Conservation (phyloP, 2,797 vertebrate genomes). For the Enoplosus armatus region DNA sequence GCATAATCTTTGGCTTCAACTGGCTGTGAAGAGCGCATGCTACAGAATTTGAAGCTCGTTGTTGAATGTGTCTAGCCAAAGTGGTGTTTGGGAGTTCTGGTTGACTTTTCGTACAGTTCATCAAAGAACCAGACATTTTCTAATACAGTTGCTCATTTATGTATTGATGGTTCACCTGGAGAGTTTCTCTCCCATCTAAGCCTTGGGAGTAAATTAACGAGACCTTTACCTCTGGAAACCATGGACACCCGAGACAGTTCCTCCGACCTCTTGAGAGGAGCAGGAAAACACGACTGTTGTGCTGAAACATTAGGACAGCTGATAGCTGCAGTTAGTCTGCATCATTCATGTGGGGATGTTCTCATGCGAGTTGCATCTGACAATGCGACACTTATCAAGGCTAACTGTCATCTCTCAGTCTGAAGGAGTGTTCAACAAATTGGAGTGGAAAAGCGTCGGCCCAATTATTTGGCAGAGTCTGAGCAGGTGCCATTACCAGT, state of each 20-base stretch:
- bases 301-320: background rate
- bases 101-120: background rate
- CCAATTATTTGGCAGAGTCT: constrained; percentile 65
- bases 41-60: background rate
- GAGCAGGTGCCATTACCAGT: constrained; percentile 63
- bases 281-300: background rate
- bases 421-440: constrained; percentile 62
- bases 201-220: background rate
- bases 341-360: constrained; percentile 27
- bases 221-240: background rate
- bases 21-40: too few species aligned
- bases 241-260: background rate
- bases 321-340: background rate
- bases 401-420: constrained; percentile 49
- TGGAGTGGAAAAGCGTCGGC: constrained; percentile 53
- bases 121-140: background rate
- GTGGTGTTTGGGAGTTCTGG: background rate
- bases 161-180: background rate
- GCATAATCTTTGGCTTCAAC: background rate
- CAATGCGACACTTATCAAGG: constrained; percentile 36
- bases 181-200: background rate
- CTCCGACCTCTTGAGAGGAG: background rate
- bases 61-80: background rate
- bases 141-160: background rate
- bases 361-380: constrained; percentile 8